phyloP scores from a whole-genome alignment of 2,888 invertebrate genomes.

The Acrobasis consociella region DNA sequence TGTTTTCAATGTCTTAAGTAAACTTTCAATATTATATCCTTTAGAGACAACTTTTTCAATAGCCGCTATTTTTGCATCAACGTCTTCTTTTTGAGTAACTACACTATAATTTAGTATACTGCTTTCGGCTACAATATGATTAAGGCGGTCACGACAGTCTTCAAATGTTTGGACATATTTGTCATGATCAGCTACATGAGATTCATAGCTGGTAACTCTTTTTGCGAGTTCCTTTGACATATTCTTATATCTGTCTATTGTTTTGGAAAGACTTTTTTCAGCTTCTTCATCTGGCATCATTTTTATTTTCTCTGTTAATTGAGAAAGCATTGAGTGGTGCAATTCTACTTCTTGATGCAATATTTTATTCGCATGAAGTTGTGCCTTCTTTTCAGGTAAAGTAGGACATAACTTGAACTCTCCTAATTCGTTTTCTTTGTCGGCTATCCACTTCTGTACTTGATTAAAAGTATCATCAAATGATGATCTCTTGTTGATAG shows the following conservation, averaged over 20 bases:
- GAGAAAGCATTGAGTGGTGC: constrained; percentile 92
- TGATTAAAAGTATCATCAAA: constrained; percentile 96
- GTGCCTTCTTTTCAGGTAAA: constrained; percentile 94
- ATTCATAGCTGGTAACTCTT: constrained; percentile 85
- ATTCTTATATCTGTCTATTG: constrained; percentile 87
- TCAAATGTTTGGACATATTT: constrained; percentile 91
- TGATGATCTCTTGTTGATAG: constrained; percentile 94
- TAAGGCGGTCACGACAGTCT: constrained; percentile 91
- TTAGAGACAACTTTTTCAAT: constrained; percentile 90
- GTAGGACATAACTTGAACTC: constrained; percentile 89
- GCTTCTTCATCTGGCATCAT: constrained; percentile 91
- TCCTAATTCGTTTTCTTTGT: constrained; percentile 88
- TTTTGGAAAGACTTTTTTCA: constrained; percentile 87
- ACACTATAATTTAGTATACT: constrained; percentile 90
- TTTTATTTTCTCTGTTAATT: constrained; percentile 91
- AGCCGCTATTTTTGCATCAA: constrained; percentile 88
- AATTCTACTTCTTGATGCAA: constrained; percentile 93
- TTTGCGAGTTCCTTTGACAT: constrained; percentile 86
- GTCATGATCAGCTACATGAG: constrained; percentile 91
- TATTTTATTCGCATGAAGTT: constrained; percentile 90
- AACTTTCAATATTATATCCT: constrained; percentile 87
- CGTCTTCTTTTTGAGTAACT: constrained; percentile 89
- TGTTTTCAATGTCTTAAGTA: constrained; percentile 86
- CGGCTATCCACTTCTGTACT: constrained; percentile 93
- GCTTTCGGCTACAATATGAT: constrained; percentile 90